Evolutionary conservation across 2,888 invertebrate genomes (phyloP).

Genomic region (Exephanes ischioxanthus): DNA sequence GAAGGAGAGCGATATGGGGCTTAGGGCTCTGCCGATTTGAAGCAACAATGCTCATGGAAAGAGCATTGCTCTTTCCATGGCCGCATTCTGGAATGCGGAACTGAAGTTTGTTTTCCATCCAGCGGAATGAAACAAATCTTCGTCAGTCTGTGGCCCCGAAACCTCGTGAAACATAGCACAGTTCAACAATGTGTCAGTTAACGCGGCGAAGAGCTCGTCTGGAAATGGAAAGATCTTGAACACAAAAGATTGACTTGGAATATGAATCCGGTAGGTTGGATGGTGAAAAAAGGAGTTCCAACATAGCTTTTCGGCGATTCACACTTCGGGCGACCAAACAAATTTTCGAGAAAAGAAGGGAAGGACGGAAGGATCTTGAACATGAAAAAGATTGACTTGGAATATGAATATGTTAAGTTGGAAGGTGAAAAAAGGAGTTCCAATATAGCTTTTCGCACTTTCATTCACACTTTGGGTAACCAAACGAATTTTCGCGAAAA

Average conservation of each 20-base stretch:
- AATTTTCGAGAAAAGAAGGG: not conserved
- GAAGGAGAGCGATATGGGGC: no score
- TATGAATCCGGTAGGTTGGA: not conserved
- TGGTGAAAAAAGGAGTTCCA: no score
- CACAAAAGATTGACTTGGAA: not conserved
- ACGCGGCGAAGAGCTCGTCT: no score
- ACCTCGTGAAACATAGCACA: not conserved
- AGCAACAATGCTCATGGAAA: not conserved
- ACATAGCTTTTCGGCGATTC: no score
- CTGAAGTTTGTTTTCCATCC: not conserved
- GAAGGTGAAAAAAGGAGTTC: no score
- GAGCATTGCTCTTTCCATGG: no score
- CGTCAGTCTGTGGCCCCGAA: constrained; percentile 31
- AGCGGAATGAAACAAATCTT: constrained; percentile 27
- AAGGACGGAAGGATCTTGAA: not conserved
- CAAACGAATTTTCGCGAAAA: not conserved
- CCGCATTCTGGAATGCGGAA: no score
- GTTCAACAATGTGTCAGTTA: not conserved
- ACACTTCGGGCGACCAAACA: no score
- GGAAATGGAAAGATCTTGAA: not conserved
- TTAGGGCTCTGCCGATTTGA: no score
- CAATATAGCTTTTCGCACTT: no score
- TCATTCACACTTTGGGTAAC: no score
- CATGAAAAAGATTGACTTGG: not conserved
- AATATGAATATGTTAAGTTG: not conserved